A percentile compares a stretch with the other conserved stretches of the same genome.
Conservation (phyloP, 2,797 vertebrate genomes). For the Poecilia gillii region DNA sequence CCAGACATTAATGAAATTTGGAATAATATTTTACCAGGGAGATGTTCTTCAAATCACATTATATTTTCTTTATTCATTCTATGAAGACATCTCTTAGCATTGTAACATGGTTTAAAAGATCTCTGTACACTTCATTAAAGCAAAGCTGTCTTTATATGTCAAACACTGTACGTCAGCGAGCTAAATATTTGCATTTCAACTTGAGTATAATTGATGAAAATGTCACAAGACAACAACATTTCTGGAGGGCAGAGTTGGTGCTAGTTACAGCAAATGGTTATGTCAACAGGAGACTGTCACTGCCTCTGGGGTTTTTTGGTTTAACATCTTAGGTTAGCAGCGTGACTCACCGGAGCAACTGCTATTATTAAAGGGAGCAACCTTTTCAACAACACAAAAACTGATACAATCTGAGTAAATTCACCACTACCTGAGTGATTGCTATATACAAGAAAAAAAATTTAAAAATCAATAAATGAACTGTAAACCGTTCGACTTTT, state of each 20-base stretch:
- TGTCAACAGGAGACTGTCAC: not conserved
- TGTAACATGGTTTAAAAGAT: not conserved
- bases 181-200: not conserved
- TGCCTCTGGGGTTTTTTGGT: not conserved
- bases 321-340: not conserved
- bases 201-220: not conserved
- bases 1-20: not conserved
- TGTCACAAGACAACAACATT: not conserved
- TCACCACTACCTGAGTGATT: not conserved
- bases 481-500: not conserved
- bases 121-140: not conserved
- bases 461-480: not conserved
- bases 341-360: not conserved
- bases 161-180: not conserved
- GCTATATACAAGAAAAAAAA: not conserved
- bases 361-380: not conserved
- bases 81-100: not conserved
- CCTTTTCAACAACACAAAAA: not conserved
- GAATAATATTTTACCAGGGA: not conserved
- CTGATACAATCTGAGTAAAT: not conserved
- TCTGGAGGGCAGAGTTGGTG: not conserved
- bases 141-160: not conserved
- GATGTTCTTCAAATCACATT: not conserved
- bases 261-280: not conserved
- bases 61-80: not conserved